Base-by-base conservation (phyloP, 2,888 invertebrate genomes). In the Eupithecia abbreviata region DNA sequence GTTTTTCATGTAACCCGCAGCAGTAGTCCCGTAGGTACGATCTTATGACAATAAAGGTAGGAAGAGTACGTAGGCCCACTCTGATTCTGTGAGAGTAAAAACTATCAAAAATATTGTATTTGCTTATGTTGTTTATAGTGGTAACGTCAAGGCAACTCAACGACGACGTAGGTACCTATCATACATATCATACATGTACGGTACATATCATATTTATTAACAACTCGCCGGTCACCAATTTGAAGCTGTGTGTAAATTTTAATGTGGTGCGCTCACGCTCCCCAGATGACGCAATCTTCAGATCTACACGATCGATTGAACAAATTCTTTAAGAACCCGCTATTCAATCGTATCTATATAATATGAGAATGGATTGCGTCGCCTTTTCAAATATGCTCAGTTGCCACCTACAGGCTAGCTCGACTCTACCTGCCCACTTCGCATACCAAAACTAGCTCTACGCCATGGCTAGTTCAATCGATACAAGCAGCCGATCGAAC, bases 271-370 rank as follows among this genome's bases (percentile, higher is more conserved):
- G 84, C 81, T 84, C 84, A 80, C 81, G 82, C 81, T 86, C 72
- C 76, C 73, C 74, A 78, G 74, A 85, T 90, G 89, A 90, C 88
- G 90, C 85, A 89, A 90, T 87, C 83, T 78, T 79, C 83, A 85
- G 80, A 86, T 86, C 84, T 85, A 84, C 85, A 84, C 84, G 82
- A 82, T 80, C 82, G 79, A 85, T 82, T 82, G 80, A 82, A 82
- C 78, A 82, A 78, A 77, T 79, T 82, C 79, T 80, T 75, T 76
- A 80, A 82, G 84, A 79, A 77, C 82, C 80, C 68, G 82, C 82
- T 80, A 81, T 82, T 79, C 71, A 79, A 77, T 78, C 78, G 81
- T 74, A 81, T 84, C 75, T 81, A n/a, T 77, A 55, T 73, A 79
- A 78, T 75, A 81, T 80, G 72, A 82, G 82, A 77, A 75, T 74